Conservation (phyloP, 2,888 invertebrate genomes). For the Plutella xylostella region DNA sequence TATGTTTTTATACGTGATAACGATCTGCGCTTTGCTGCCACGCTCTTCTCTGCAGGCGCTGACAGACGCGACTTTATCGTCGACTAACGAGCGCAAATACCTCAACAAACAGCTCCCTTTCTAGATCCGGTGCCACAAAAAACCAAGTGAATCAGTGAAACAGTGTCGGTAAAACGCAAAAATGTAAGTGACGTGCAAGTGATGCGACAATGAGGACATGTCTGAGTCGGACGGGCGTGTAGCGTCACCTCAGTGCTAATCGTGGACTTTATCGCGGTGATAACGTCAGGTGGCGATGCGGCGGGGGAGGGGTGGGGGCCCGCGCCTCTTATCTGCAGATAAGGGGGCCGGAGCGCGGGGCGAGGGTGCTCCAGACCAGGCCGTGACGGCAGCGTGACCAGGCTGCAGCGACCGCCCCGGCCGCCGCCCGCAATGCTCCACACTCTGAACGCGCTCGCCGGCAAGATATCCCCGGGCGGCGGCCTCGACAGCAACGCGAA, state of each 20-base stretch:
- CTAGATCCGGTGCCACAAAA: not conserved
- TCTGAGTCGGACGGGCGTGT: conserved; percentile 44
- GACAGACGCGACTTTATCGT: not conserved
- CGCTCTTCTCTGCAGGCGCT: conserved; percentile 30
- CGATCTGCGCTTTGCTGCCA: conserved; percentile 23
- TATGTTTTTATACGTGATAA: too few relatives aligned
- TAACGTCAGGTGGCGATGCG: conserved; percentile 64
- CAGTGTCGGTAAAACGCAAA: not conserved
- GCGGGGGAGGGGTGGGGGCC: conserved; percentile 62
- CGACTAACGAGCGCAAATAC: not conserved
- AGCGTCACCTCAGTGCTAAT: not conserved
- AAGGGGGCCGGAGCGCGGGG: conserved; percentile 25
- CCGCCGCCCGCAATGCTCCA: conserved; percentile 86
- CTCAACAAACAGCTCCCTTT: not conserved
- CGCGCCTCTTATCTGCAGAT: conserved; percentile 67
- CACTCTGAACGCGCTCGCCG: conserved; percentile 89
- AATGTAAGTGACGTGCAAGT: not conserved
- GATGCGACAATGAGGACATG: conserved; percentile 31
- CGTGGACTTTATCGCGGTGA: conserved; percentile 24
- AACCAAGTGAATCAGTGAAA: not conserved
- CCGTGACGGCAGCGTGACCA: conserved; percentile 59
- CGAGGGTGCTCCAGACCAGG: conserved; percentile 23
- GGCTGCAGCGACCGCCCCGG: conserved; percentile 48
- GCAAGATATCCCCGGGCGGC: conserved; percentile 88
- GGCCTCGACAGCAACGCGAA: conserved; percentile 78